Evolutionary conservation across 2,888 invertebrate species (phyloP).

Genomic region (Polymixis flavicincta): DNA sequence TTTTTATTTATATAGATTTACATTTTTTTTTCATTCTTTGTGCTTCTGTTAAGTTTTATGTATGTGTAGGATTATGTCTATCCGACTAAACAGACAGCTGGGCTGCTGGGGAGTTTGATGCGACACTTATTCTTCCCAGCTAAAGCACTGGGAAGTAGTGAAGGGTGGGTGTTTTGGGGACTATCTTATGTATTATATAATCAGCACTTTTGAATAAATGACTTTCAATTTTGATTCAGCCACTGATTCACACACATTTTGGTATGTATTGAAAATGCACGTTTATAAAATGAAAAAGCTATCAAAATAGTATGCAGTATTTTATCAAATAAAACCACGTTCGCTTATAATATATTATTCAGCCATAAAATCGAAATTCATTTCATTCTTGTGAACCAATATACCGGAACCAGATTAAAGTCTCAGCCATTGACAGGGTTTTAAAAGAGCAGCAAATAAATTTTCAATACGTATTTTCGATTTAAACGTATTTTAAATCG

Average conservation of each 20-base stretch:
- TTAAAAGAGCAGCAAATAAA: slow-evolving; percentile 4
- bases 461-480: slow-evolving; percentile 1
- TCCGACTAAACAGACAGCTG: no score
- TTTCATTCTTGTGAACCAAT: slow-evolving; percentile 60
- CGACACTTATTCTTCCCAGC: no score
- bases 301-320: slow-evolving; percentile 7
- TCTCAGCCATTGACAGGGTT: slow-evolving; percentile 10
- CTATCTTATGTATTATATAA: no score
- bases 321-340: slow-evolving; percentile 28
- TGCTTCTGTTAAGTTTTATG: no score
- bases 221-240: no score
- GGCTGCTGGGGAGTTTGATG: no score
- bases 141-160: no score
- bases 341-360: slow-evolving; percentile 50
- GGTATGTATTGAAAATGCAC: neutral
- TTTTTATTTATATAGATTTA: no score
- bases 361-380: slow-evolving; percentile 62
- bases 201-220: no score
- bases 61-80: no score
- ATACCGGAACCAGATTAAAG: slow-evolving; percentile 29
- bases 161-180: no score
- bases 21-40: no score
- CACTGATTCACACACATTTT: neutral
- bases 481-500: neutral
- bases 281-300: slow-evolving; percentile 26